Conservation (phyloP, 2,113 vertebrate species). For the Ciconia maguari region DNA sequence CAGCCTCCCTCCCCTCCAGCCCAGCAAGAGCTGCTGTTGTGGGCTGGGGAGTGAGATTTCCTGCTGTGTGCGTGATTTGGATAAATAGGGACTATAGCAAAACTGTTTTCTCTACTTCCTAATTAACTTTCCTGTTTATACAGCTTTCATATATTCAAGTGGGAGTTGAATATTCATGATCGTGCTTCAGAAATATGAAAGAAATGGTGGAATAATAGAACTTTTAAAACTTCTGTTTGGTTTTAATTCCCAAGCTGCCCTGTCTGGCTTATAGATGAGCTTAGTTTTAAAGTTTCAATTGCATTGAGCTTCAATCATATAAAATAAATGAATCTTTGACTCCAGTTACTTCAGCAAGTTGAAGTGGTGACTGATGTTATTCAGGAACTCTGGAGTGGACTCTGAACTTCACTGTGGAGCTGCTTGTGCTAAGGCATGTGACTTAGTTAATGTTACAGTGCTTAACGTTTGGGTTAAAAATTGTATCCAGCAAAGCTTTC, state of each 20-base stretch:
- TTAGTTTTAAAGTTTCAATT: neutral
- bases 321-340: neutral
- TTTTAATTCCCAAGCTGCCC: neutral
- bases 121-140: conserved; percentile 43
- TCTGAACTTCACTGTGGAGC: neutral
- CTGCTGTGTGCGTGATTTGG: neutral
- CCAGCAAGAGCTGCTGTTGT: neutral
- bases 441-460: neutral
- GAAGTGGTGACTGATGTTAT: neutral
- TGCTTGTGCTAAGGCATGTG: neutral
- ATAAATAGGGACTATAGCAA: neutral
- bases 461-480: neutral
- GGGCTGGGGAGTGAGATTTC: neutral
- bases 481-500: neutral
- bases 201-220: neutral
- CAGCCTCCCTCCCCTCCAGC: neutral
- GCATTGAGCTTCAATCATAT: fast-evolving
- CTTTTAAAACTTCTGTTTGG: neutral
- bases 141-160: neutral
- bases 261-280: neutral
- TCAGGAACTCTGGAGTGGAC: neutral
- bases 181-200: neutral
- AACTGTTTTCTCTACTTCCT: conserved; percentile 44
- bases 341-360: neutral
- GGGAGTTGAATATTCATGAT: neutral